Conservation (phyloP, 37 sponge, comb jelly and placozoan genomes). For the Spongilla lacustris region DNA sequence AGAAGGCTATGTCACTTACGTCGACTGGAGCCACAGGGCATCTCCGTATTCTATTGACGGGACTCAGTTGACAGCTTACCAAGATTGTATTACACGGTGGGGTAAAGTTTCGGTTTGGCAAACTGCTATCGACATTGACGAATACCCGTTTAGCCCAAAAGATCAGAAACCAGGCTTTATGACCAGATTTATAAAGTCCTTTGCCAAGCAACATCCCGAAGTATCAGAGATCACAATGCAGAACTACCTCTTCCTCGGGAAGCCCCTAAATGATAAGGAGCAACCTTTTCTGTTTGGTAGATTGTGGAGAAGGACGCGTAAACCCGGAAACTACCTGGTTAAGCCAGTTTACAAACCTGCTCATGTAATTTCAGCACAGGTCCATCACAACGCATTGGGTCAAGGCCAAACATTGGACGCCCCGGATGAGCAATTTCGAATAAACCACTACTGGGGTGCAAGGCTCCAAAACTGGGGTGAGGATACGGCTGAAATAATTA, state of each 20-base stretch:
- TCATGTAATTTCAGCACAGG: constrained; percentile 29
- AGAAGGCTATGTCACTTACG: constrained; percentile 65
- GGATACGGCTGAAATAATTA: constrained; percentile 64
- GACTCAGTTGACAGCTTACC: constrained; percentile 75
- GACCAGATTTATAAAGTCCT: constrained; percentile 41
- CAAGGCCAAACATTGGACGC: constrained; percentile 33
- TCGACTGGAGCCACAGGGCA: constrained; percentile 59
- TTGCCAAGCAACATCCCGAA: constrained; percentile 4
- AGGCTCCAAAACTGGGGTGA: constrained; percentile 84
- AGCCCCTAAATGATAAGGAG: constrained; percentile 1
- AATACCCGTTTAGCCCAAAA: constrained; percentile 71
- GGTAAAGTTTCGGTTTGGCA: constrained; percentile 63
- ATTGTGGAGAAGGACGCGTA: constrained; percentile 49
- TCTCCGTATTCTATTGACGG: constrained; percentile 56
- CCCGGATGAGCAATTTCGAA: constrained; percentile 39
- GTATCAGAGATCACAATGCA: constrained; percentile 67
- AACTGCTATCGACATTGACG: constrained; percentile 80
- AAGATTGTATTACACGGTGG: constrained; percentile 59
- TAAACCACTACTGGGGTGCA: constrained; percentile 91
- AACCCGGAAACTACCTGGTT: constrained; percentile 57
- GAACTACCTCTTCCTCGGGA: constrained; percentile 74
- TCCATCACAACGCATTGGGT: constrained; percentile 59
- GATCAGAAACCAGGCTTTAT: constrained; percentile 71
- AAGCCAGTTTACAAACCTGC: constrained; percentile 74
- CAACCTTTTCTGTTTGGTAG: constrained; percentile 53